Percentiles rank a stretch among this genome's conserved stretches.
Evolutionary conservation across 2,113 vertebrate genomes (phyloP).

Genomic region (Turnix velox): DNA sequence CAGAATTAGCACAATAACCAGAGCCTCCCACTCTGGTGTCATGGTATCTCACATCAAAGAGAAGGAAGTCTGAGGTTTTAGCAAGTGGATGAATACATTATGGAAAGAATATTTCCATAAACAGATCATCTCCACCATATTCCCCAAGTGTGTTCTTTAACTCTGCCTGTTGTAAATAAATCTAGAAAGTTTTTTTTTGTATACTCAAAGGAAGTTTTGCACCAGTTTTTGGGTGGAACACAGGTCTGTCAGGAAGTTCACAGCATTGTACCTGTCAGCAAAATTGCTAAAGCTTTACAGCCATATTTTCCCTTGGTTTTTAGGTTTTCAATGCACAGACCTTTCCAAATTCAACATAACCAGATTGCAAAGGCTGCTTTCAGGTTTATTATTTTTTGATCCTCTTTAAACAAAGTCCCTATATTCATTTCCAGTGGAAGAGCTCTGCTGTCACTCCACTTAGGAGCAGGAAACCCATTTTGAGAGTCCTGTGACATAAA

Average conservation of each 20-base stretch:
- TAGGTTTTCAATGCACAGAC: neutral
- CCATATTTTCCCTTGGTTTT: neutral
- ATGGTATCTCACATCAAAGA: neutral
- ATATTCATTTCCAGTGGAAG: neutral
- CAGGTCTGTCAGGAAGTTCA: neutral
- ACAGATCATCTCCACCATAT: neutral
- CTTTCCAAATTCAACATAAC: neutral
- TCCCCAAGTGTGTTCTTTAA: neutral
- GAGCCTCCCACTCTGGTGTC: neutral
- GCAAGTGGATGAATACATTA: neutral
- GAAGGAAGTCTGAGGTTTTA: neutral
- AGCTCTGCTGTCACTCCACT: neutral
- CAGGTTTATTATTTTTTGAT: conserved; percentile 40
- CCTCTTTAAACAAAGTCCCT: conserved; percentile 24
- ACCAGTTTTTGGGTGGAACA: neutral
- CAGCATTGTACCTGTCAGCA: neutral
- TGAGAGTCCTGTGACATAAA: neutral
- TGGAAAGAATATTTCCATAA: conserved; percentile 2
- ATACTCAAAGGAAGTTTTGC: neutral
- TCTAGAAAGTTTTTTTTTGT: neutral
- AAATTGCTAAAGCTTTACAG: neutral
- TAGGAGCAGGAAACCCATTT: neutral
- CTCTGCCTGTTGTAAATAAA: neutral
- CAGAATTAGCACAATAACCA: neutral
- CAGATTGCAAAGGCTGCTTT: conserved; percentile 28